Base-by-base conservation (phyloP, 30 jellyfish, hydroid and myxozoan species). In the Aurelia aurita complex sp. Pacific region DNA sequence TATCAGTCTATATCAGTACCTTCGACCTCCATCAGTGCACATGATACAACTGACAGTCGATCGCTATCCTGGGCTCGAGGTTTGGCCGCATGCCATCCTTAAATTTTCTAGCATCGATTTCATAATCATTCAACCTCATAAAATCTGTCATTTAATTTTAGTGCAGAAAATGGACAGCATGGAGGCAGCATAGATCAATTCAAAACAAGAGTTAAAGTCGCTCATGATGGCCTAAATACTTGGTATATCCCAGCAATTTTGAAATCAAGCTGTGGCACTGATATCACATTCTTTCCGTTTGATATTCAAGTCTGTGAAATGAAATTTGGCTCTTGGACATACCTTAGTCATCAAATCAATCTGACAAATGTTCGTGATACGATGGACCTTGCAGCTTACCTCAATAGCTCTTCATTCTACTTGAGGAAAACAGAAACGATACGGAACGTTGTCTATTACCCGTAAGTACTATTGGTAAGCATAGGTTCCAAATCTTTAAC, bases 221-320 rank as follows among this genome's bases (percentile, higher is more conserved):
- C 64, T 6, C 38, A 60, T n/a, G 59, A 55, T 59, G 97, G 97
- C 55, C 46, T 70, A 14, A 74, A 90, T 73, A 78, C 54, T 17
- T 90, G 97, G 97, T 94, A 77, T 72, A 68, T 97, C 15, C 99
- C 99, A 14, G 97, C 97, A 29, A 94, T 94, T n/a, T 77, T 94
- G 50, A 75, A 83, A 50, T 83, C 96, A 65, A 79, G 97, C 67
- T 94, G 99, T 80, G 80, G 90, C 80, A 85, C 92, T 5, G 99
- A 94, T 64, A 89, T 89, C 9, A 87, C 96, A 19, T 78, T 35
- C 64, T 94, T 94, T 70, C 99, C 99, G 15, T 94, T 94, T 70
- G 99, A 94, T 78, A 77, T 79, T 38, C 99, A 94, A 57, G 23
- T 34, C 13, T 94, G 99, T 67, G 51, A 55, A 8, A 69, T 94